Conservation (phyloP, 1,140 invertebrate genomes). For the Macrobrachium nipponense region DNA sequence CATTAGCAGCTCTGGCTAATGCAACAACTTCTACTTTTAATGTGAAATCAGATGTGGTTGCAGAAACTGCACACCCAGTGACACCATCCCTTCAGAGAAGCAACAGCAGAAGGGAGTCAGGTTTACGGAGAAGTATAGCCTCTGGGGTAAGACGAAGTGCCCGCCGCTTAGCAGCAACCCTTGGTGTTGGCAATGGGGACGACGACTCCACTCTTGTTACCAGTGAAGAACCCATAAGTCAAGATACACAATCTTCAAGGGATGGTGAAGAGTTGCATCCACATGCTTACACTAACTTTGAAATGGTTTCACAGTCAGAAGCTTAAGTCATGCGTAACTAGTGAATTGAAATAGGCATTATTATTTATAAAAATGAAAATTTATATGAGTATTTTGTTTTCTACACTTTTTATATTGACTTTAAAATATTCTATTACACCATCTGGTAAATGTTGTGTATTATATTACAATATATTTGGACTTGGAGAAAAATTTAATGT, state of each 20-base stretch:
- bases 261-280: constrained; percentile 32
- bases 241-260: neutral
- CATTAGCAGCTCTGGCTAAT: constrained; percentile 36
- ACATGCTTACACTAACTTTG: constrained; percentile 48
- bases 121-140: constrained; percentile 47
- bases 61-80: neutral
- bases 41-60: constrained; percentile 17
- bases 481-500: neutral
- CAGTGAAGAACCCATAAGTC: constrained; percentile 19
- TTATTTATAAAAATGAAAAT: constrained; percentile 28
- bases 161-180: constrained; percentile 38
- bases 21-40: constrained; percentile 1
- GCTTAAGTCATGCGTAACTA: constrained; percentile 18
- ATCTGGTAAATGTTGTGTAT: neutral
- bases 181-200: constrained; percentile 34
- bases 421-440: constrained; percentile 3
- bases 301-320: constrained; percentile 45
- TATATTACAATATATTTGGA: neutral
- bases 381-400: constrained; percentile 17
- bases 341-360: constrained; percentile 32
- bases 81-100: neutral
- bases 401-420: constrained; percentile 17
- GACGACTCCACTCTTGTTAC: constrained; percentile 36
- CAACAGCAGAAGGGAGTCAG: constrained; percentile 32
- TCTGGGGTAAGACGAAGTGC: constrained; percentile 51